These are phyloP conservation scores for Arrhopalites spinosus DNA, from an alignment of 2,888 invertebrate genomes.

Conservation along the genomic window DNA sequence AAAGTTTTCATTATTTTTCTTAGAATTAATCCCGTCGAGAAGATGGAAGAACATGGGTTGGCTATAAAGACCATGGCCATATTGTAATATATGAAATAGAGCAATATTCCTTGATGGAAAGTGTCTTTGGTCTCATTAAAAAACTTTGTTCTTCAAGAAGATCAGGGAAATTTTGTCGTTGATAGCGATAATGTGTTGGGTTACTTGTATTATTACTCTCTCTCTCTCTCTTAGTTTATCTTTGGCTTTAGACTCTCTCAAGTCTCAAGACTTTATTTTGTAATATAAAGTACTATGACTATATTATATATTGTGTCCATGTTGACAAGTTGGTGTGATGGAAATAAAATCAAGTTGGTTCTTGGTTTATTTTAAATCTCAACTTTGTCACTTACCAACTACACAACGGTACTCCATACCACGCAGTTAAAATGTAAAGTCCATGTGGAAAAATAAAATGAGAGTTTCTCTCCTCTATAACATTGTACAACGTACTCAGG, in stretches of 20 bases:
- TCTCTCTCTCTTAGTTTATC: neutral
- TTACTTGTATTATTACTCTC: constrained; percentile 1
- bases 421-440: no score
- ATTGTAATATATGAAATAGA: constrained; percentile 15
- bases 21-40: constrained; percentile 28
- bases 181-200: constrained; percentile 15
- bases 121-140: constrained; percentile 16
- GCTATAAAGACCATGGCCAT: neutral
- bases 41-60: neutral
- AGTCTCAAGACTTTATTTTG: neutral
- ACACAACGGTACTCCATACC: no score
- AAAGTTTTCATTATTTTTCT: constrained; percentile 32
- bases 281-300: neutral
- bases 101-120: constrained; percentile 32
- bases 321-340: neutral
- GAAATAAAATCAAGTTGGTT: neutral
- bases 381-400: neutral
- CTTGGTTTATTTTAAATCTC: neutral
- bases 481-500: no score
- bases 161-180: neutral
- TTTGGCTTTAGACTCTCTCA: neutral
- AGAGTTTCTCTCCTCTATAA: neutral
- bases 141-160: constrained; percentile 8
- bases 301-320: neutral
- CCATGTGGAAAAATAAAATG: no score